Conservation (phyloP, 2,113 vertebrate species). For the Bothrops jararaca region DNA sequence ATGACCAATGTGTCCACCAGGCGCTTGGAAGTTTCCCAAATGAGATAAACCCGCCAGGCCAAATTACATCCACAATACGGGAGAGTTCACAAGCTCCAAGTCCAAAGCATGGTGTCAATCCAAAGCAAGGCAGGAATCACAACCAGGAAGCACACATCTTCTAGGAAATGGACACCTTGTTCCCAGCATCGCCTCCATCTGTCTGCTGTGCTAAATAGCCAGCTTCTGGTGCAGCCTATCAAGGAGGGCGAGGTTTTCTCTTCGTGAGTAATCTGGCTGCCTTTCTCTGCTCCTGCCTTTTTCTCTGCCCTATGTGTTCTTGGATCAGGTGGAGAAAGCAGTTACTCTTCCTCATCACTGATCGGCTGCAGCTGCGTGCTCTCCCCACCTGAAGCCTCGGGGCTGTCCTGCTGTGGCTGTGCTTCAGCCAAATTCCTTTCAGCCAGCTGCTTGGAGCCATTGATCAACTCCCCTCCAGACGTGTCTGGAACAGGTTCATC, state of each 20-base stretch:
- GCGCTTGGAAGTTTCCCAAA: background rate
- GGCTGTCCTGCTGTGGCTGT: too few relatives aligned
- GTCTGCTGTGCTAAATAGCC: background rate
- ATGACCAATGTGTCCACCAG: background rate
- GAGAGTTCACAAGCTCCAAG: background rate
- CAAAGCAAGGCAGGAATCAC: background rate
- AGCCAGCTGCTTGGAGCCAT: too few relatives aligned
- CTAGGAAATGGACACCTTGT: background rate
- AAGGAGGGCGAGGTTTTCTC: background rate
- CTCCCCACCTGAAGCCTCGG: background rate
- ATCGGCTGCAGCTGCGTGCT: background rate
- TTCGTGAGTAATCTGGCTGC: background rate
- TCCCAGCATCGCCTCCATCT: background rate
- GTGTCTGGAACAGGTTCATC: background rate
- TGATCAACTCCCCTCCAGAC: background rate
- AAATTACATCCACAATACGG: background rate
- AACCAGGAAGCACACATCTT: too few relatives aligned
- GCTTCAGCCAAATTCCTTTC: too few relatives aligned
- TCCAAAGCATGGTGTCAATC: background rate
- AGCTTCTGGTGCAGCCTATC: background rate
- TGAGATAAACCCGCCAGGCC: background rate
- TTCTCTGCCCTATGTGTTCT: background rate
- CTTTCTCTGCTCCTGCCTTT: background rate
- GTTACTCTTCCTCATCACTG: background rate
- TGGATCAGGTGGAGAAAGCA: background rate